Percentiles rank a stretch among this genome's conserved stretches.
These are phyloP conservation scores for Tachina lurida DNA, from an alignment of 2,888 invertebrate genomes.

Conservation along the genomic window DNA sequence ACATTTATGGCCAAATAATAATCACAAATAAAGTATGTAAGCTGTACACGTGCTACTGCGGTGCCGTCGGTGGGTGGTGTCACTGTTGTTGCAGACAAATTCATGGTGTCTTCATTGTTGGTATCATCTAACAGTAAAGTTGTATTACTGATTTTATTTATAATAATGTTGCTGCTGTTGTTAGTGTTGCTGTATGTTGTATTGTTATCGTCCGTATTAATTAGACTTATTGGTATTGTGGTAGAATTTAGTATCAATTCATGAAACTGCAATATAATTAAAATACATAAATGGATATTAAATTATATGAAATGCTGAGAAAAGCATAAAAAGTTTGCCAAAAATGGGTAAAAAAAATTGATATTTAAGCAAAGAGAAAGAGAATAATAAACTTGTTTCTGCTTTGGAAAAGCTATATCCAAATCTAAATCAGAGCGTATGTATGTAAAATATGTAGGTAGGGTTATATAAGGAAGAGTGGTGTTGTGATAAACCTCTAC, in stretches of 20 bases:
- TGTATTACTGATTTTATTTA: constrained; percentile 19
- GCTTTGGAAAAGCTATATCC: too few species aligned
- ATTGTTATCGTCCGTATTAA: constrained; percentile 17
- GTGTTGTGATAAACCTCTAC: too few species aligned
- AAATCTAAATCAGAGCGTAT: too few species aligned
- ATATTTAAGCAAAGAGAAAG: too few species aligned
- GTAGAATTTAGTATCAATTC: constrained; percentile 64
- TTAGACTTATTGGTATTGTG: constrained; percentile 21
- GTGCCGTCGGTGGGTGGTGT: constrained; percentile 46
- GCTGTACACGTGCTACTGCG: constrained; percentile 21
- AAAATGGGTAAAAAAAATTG: background rate
- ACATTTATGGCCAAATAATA: constrained; percentile 82
- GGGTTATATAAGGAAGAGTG: too few species aligned
- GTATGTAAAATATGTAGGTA: too few species aligned
- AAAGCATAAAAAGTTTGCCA: background rate
- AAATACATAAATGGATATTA: background rate
- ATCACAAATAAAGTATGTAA: constrained; percentile 76
- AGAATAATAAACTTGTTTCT: too few species aligned
- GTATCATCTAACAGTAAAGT: constrained; percentile 39
- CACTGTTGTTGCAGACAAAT: background rate
- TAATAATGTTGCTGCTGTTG: background rate
- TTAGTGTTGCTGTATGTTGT: background rate
- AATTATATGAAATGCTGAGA: background rate
- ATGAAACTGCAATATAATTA: constrained; percentile 66
- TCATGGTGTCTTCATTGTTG: constrained; percentile 12